Conservation (phyloP, 2,888 invertebrate genomes). For the Dasysyrphus tricinctus region DNA sequence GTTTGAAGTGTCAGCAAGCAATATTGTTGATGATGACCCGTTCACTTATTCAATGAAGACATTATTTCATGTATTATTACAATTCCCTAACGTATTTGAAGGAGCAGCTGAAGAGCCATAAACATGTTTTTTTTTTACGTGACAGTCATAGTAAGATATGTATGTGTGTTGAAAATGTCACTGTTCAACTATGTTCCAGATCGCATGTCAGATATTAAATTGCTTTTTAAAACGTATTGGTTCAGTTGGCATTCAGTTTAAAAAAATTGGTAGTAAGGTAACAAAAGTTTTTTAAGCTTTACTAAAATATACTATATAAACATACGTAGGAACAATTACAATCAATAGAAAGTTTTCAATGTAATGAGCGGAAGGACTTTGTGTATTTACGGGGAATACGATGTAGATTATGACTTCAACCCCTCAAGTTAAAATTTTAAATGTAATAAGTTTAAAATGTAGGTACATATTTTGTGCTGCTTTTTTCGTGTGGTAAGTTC, state of each 20-base stretch:
- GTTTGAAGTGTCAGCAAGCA: constrained; percentile 23
- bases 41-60: constrained; percentile 25
- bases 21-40: not conserved
- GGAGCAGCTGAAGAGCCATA: not conserved
- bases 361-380: not conserved
- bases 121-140: not conserved
- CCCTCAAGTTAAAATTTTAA: too few species aligned
- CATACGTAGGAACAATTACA: not conserved
- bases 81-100: not conserved
- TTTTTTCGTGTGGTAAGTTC: too few species aligned
- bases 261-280: not conserved
- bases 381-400: not conserved
- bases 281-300: not conserved
- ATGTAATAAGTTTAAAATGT: too few species aligned
- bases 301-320: not conserved
- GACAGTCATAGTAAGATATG: not conserved
- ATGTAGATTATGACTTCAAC: not conserved
- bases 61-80: not conserved
- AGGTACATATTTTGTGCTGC: too few species aligned
- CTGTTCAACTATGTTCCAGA: not conserved
- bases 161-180: not conserved
- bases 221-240: not conserved
- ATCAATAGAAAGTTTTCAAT: not conserved
- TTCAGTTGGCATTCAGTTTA: not conserved
- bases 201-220: not conserved